phyloP scores from a whole-genome alignment of 2,888 invertebrate species.

The Melanostoma mellinum region DNA sequence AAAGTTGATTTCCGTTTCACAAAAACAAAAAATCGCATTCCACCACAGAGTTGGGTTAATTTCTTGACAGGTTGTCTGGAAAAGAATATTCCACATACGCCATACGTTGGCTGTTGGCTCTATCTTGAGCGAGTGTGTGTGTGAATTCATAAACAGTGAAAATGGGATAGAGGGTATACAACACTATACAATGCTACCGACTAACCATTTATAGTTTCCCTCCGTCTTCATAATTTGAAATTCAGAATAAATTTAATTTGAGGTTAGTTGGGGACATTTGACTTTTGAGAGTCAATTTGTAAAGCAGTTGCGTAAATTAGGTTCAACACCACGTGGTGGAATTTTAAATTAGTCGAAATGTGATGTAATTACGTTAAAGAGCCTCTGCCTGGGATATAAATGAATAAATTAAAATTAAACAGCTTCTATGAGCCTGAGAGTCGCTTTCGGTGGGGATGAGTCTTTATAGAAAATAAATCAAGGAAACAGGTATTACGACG shows the following conservation, averaged over 20 bases:
- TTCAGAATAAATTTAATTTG: conserved; percentile 54
- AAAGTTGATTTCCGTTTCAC: conserved; percentile 24
- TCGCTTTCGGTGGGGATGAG: too few relatives aligned
- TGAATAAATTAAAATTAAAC: conserved; percentile 30
- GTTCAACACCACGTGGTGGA: conserved; percentile 36
- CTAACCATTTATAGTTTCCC: conserved; percentile 9
- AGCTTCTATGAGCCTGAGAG: background rate
- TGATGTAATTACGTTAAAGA: conserved; percentile 24
- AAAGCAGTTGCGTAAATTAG: conserved; percentile 36
- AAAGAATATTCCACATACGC: conserved; percentile 47
- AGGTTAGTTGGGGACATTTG: conserved; percentile 43
- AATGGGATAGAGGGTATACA: background rate
- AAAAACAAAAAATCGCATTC: background rate
- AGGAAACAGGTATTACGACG: too few relatives aligned
- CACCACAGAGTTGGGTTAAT: conserved; percentile 36
- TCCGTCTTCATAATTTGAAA: conserved; percentile 43
- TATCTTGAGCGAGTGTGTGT: background rate
- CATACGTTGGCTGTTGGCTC: conserved; percentile 4
- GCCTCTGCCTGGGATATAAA: conserved; percentile 1
- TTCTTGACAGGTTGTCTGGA: background rate
- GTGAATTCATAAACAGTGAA: background rate
- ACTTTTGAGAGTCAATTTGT: conserved; percentile 52
- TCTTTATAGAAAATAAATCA: too few relatives aligned
- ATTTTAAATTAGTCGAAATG: conserved; percentile 37
- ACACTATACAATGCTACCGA: background rate